Base-by-base conservation (phyloP, 2,888 invertebrate genomes). In the Ligdia adustata region DNA sequence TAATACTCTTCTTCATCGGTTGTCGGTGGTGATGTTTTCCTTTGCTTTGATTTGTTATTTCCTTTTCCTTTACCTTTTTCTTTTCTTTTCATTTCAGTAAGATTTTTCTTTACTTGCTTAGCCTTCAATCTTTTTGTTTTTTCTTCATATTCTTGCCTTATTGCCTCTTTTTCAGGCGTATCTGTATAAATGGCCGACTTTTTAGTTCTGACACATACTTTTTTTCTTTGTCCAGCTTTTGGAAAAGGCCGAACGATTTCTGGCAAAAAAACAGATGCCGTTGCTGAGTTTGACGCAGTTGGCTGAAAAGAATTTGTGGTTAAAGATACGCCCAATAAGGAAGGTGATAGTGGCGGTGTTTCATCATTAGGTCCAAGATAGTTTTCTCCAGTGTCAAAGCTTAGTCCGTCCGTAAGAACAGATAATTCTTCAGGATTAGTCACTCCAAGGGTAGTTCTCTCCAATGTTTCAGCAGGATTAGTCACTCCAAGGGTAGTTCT, bases 121-220 rank as follows among this genome's bases (percentile, higher is more conserved):
- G 37, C 33, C 26, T 52, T 52, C 14, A 16, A 7, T 14, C 41
- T 29, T 56, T 48, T 46, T 14, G 28, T 6, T 52, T 22, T 55
- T 9, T 51, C 47, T 47, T 52, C 46, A 27, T 46, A 16, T 34
- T 57, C 56, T 45, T 47, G 43, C 22, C 54, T 58, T 14, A 62
- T 26, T 18, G 35, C 54, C 18, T 60, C 56, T 44, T 60, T 62
- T 31, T 60, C 57, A 3, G 59, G 62, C 7, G 59, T 56, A 29
- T 64, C 57, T 32, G 57, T 57, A 28, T 55, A 60, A 16, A 63
- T 57, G 0, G 57, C 28, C 6, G 57, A 55, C 33, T 60, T 57
- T 31, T 28, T 54, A 1, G 28, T 52, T 44, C 41, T 58, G 3
- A 9, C 12, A 14, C 52, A 44, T 24, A 26, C 26, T 14, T 28